Evolutionary conservation across 2,888 invertebrate genomes (phyloP), one percentile per base, ranked within the genome.

Genomic region (Acleris holmiana): DNA sequence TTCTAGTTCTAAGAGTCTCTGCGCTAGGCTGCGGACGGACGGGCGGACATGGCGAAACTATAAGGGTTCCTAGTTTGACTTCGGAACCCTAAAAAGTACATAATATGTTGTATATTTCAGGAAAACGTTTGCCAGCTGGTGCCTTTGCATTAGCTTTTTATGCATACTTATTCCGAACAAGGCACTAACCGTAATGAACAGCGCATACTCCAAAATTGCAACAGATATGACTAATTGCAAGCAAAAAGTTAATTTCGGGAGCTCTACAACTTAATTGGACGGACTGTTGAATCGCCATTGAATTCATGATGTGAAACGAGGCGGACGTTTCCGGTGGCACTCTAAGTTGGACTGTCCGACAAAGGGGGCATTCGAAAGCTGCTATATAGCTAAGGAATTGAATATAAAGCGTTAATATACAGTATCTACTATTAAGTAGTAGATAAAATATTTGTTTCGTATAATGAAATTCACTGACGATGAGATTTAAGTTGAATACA

Each of bases 211-310:
- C 10, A 15, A 23, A 23, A 23, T 21, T 19, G 18, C 7, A 8
- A 2, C 19, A 47, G 19, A 18, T 35, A 53, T 25, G 58, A 29
- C 51, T 47, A 63, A 63, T 53, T 18, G 58, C 21, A 35, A 41
- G 15, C 25, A 53, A 58, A 54, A 53, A 58, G 41, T 53, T 48
- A 64, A 41, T 64, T 54, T 17, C 51, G 2, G 29, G 47, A 64
- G 41, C 53, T 64, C n/a, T 41, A 48, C 25, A 48, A 53, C 58
- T 41, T 48, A 64, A 65, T 55, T 55, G 60, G 23, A 55, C 55
- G 21, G 50, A 44, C 49, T 49, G 47, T 53, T 54, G 29, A 59
- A 60, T 50, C 15, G 44, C 65, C 54, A 65, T 59, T 65, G 55
- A 55, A 50, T 44, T 44, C 44, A 17, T 44, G 55, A 60, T 60